These are phyloP conservation scores for Bradypodion ventrale DNA, from an alignment of 2,797 vertebrate genomes.

Conservation along the genomic window DNA sequence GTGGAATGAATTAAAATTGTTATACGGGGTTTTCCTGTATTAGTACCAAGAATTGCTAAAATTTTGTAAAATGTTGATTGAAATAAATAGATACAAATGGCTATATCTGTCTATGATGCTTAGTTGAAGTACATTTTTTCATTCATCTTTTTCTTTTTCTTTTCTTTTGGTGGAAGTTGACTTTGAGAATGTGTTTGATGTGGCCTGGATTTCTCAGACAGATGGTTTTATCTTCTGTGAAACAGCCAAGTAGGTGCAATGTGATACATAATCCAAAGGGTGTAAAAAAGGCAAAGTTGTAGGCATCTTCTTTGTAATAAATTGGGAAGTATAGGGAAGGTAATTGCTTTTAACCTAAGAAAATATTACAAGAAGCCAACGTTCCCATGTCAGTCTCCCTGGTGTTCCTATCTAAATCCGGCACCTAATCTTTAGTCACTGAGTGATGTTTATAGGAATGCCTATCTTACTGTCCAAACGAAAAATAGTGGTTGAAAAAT, in stretches of 20 bases:
- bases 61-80: neutral
- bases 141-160: neutral
- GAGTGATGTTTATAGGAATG: conserved; percentile 59
- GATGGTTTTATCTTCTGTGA: conserved; percentile 39
- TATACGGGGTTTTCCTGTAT: too few species aligned
- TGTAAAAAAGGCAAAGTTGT: conserved; percentile 53
- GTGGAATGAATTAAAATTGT: too few species aligned
- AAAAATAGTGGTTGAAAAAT: conserved; percentile 57
- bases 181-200: conserved; percentile 31
- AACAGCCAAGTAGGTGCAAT: conserved; percentile 43
- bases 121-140: neutral
- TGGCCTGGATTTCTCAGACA: neutral
- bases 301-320: conserved; percentile 57
- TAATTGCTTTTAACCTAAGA: conserved; percentile 58
- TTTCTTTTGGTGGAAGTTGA: conserved; percentile 39
- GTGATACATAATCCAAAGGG: neutral
- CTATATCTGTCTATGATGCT: neutral
- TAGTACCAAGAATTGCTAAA: neutral
- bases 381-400: conserved; percentile 49
- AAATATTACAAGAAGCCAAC: conserved; percentile 50
- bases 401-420: conserved; percentile 64
- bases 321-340: conserved; percentile 50
- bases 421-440: conserved; percentile 57
- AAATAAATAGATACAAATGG: neutral
- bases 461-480: conserved; percentile 57